phyloP scores from a whole-genome alignment of 2,888 invertebrate species.

The Eubasilissa splendida region DNA sequence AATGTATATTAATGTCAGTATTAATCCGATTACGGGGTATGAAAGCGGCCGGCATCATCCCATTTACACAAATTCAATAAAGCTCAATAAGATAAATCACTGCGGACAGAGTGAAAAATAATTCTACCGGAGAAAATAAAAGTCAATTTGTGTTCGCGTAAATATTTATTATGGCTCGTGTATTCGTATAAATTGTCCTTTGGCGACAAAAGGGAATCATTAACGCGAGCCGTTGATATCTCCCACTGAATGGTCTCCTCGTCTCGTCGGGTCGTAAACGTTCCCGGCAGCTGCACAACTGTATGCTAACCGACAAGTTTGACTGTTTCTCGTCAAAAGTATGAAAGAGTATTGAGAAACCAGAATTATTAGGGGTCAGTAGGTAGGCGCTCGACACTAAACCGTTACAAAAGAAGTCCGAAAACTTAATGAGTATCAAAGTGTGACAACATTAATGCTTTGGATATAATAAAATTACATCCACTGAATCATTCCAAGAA shows the following conservation, averaged over 20 bases:
- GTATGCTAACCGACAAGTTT: background rate
- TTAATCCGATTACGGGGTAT: conserved; percentile 53
- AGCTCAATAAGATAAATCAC: conserved; percentile 50
- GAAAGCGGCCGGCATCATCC: conserved; percentile 46
- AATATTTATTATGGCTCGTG: conserved; percentile 35
- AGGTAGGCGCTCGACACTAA: no score
- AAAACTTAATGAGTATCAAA: no score
- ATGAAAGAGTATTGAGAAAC: background rate
- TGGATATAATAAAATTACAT: no score
- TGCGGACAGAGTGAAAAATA: conserved; percentile 46
- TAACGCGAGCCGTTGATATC: conserved; percentile 1
- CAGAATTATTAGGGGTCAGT: no score
- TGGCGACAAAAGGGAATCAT: conserved; percentile 16
- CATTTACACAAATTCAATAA: conserved; percentile 52
- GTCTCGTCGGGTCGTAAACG: background rate
- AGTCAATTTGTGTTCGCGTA: conserved; percentile 46
- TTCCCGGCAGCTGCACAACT: conserved; percentile 8
- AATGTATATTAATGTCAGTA: conserved; percentile 50
- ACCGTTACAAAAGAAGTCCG: no score
- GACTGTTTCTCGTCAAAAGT: conserved; percentile 6
- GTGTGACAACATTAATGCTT: no score
- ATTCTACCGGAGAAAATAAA: conserved; percentile 43
- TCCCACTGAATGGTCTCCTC: conserved; percentile 1
- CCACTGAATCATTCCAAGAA: no score
- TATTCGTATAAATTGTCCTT: conserved; percentile 1